These are phyloP conservation scores for Danaus melanippus DNA, from an alignment of 1,140 invertebrate species.

Conservation along the genomic window DNA sequence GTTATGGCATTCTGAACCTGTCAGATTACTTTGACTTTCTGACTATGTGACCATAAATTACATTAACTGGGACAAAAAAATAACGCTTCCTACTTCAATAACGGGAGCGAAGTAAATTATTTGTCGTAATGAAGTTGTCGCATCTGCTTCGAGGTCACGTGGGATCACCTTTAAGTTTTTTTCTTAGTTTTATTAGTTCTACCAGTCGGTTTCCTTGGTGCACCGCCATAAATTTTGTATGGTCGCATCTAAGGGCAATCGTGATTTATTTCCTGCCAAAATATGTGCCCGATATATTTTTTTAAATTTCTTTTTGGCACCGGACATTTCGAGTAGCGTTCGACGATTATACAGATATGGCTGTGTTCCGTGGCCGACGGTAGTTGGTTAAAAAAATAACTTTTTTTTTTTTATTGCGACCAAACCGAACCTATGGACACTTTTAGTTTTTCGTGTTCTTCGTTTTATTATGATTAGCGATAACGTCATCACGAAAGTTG, in stretches of 20 bases:
- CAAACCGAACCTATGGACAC: slow-evolving; percentile 47
- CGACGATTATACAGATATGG: slow-evolving; percentile 62
- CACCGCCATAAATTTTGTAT: slow-evolving; percentile 64
- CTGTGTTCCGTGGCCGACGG: slow-evolving; percentile 58
- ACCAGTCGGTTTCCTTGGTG: slow-evolving; percentile 38
- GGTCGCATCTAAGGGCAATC: slow-evolving; percentile 45
- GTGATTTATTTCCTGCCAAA: slow-evolving; percentile 70
- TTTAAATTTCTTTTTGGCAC: slow-evolving; percentile 52
- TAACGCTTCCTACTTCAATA: slow-evolving; percentile 60
- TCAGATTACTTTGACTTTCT: slow-evolving; percentile 32
- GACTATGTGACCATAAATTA: slow-evolving; percentile 59
- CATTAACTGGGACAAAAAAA: slow-evolving; percentile 55
- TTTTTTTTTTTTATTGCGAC: slow-evolving; percentile 47
- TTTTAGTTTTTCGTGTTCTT: slow-evolving; percentile 40
- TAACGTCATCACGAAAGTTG: slow-evolving; percentile 48
- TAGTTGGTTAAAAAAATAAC: slow-evolving; percentile 56
- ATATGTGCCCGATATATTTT: slow-evolving; percentile 54
- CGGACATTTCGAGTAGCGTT: slow-evolving; percentile 63
- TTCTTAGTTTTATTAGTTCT: slow-evolving; percentile 46
- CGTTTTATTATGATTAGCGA: slow-evolving; percentile 54
- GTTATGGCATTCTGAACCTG: slow-evolving; percentile 26
- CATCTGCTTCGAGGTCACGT: slow-evolving; percentile 58
- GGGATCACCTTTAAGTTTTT: slow-evolving; percentile 49
- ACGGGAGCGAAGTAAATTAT: slow-evolving; percentile 67
- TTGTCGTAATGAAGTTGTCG: slow-evolving; percentile 60